These are phyloP conservation scores for Jacana jacana DNA, from an alignment of 2,113 vertebrate genomes.

Conservation along the genomic window DNA sequence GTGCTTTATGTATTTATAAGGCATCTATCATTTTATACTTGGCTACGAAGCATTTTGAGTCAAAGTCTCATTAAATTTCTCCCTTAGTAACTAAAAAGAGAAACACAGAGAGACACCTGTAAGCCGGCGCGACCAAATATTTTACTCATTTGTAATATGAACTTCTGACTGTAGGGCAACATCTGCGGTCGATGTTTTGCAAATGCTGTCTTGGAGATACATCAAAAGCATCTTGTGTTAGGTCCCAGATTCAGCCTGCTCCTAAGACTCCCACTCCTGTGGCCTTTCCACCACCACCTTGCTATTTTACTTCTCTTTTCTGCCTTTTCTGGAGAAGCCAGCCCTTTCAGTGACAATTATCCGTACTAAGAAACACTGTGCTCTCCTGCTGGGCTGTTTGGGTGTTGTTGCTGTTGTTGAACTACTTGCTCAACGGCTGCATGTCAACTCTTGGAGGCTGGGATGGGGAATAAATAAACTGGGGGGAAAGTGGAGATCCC, in stretches of 20 bases:
- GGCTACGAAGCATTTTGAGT: neutral
- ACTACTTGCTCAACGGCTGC: neutral
- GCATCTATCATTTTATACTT: neutral
- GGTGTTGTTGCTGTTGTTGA: neutral
- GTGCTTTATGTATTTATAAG: neutral
- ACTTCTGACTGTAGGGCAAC: neutral
- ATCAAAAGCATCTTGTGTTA: neutral
- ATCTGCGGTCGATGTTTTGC: neutral
- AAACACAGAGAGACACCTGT: neutral
- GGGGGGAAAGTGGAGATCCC: neutral
- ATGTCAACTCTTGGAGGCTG: neutral
- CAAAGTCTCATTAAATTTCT: constrained; percentile 42
- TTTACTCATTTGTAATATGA: neutral
- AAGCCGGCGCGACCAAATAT: neutral
- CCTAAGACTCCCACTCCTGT: neutral
- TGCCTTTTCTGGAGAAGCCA: neutral
- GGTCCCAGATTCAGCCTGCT: neutral
- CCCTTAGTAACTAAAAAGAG: constrained; percentile 4
- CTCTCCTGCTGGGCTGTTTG: neutral
- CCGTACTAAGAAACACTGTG: accelerated
- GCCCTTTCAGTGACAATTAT: neutral
- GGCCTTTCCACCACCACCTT: neutral
- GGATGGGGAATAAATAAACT: neutral
- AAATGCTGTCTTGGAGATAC: neutral
- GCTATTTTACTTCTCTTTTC: neutral